Evolutionary conservation across 2,113 vertebrate genomes (phyloP).

Genomic region (Misgurnus anguillicaudatus): DNA sequence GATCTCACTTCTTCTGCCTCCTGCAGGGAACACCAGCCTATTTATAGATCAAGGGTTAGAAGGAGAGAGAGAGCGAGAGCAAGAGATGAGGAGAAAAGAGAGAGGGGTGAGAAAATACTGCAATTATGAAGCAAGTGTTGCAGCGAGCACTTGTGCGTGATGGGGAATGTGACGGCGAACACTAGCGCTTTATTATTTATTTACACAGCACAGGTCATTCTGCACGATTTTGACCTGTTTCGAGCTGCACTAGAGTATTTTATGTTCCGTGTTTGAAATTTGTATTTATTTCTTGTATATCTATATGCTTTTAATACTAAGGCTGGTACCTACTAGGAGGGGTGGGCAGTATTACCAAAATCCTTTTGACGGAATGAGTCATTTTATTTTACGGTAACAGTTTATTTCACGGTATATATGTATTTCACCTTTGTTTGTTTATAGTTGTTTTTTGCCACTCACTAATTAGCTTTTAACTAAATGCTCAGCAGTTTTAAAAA

Average conservation of each 20-base stretch:
- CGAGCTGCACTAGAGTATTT: slow-evolving; percentile 1
- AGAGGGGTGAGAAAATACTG: slow-evolving; percentile 45
- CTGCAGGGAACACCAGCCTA: slow-evolving; percentile 52
- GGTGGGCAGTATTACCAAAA: no score
- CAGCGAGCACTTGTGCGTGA: slow-evolving; percentile 29
- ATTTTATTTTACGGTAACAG: no score
- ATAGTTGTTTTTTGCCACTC: no score
- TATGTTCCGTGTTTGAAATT: background rate
- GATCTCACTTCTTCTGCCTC: slow-evolving; percentile 51
- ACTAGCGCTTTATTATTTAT: slow-evolving; percentile 32
- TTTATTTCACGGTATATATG: no score
- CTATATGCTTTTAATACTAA: background rate
- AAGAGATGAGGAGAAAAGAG: slow-evolving; percentile 29
- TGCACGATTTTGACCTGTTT: slow-evolving; percentile 18
- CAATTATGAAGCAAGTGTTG: slow-evolving; percentile 53
- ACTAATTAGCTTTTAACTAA: no score
- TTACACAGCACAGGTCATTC: slow-evolving; percentile 28
- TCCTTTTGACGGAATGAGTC: no score
- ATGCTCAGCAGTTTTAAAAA: no score
- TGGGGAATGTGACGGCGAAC: slow-evolving; percentile 12
- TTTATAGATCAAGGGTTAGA: slow-evolving; percentile 58
- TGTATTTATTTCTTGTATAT: background rate
- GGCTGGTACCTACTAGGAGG: no score
- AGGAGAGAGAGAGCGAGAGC: slow-evolving; percentile 37
- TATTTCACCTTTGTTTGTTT: no score